A percentile compares a stretch with the other conserved stretches of the same genome.
Evolutionary conservation across 2,113 vertebrate genomes (phyloP).

Genomic region (Uria lomvia): DNA sequence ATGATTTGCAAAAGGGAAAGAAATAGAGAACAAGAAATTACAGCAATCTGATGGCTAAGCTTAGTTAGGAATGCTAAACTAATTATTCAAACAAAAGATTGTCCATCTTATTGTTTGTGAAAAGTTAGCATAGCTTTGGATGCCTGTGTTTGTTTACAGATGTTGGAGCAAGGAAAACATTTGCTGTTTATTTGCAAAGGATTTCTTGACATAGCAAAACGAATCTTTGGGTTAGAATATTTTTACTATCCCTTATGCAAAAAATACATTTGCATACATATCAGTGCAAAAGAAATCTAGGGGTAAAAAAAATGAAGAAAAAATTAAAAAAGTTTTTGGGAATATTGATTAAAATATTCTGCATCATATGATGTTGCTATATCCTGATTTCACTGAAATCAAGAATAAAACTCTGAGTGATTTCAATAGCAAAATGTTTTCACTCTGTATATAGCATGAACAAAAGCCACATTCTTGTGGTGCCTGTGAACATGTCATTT

Average conservation of each 20-base stretch:
- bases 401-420: neutral
- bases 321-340: neutral
- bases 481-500: neutral
- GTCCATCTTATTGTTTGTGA: neutral
- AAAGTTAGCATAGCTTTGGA: neutral
- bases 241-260: neutral
- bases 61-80: neutral
- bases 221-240: neutral
- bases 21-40: neutral
- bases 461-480: neutral
- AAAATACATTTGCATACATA: neutral
- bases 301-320: neutral
- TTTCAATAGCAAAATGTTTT: neutral
- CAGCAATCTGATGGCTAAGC: neutral
- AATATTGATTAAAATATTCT: neutral
- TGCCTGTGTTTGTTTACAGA: neutral
- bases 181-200: constrained; percentile 1
- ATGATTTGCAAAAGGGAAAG: constrained; percentile 19
- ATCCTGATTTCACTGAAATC: neutral
- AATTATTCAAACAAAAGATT: constrained; percentile 1
- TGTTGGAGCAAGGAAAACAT: neutral
- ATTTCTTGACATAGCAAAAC: neutral
- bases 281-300: neutral
- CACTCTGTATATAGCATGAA: neutral
- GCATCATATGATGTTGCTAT: neutral